Percentiles rank a stretch among this genome's conserved stretches.
These are phyloP conservation scores for Ophthalmolycus amberensis DNA, from an alignment of 2,113 vertebrate species.

Conservation along the genomic window DNA sequence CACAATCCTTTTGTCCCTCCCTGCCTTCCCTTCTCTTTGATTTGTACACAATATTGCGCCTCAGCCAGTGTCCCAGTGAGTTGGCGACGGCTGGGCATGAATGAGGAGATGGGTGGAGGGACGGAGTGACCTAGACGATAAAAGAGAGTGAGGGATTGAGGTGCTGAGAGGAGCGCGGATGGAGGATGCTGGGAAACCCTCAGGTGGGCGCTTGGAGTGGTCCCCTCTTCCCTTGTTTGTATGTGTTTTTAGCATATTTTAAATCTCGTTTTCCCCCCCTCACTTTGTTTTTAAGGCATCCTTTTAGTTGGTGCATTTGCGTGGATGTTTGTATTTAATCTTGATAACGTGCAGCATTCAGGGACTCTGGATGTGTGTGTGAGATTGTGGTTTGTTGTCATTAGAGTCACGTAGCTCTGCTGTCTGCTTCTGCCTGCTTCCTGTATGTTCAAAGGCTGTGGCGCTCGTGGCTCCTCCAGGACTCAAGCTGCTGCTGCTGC, in stretches of 20 bases:
- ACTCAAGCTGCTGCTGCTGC: conserved; percentile 42
- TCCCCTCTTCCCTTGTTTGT: conserved; percentile 30
- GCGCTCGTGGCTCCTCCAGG: conserved; percentile 64
- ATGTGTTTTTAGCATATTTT: conserved; percentile 4
- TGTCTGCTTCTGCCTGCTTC: conserved; percentile 70
- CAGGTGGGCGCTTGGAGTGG: conserved; percentile 71
- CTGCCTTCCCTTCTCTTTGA: conserved; percentile 55
- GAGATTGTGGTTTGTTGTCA: conserved; percentile 62
- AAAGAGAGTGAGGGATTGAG: conserved; percentile 42
- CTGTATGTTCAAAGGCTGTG: conserved; percentile 75
- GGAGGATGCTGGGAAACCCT: conserved; percentile 69
- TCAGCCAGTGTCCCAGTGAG: conserved; percentile 59
- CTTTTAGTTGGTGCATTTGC: conserved; percentile 30
- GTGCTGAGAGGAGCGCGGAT: conserved; percentile 55
- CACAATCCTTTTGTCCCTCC: conserved; percentile 64
- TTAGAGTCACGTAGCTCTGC: conserved; percentile 74
- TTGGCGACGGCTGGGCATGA: conserved; percentile 44
- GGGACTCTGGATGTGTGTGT: conserved; percentile 48
- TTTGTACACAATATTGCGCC: conserved; percentile 41
- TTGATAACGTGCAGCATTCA: conserved; percentile 38
- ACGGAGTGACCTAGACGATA: conserved; percentile 58
- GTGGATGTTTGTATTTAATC: conserved; percentile 47
- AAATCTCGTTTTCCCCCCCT: background rate
- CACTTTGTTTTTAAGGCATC: conserved; percentile 21
- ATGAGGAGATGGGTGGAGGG: conserved; percentile 45